Conservation (phyloP, 2,113 vertebrate species). For the Salminus brasiliensis region DNA sequence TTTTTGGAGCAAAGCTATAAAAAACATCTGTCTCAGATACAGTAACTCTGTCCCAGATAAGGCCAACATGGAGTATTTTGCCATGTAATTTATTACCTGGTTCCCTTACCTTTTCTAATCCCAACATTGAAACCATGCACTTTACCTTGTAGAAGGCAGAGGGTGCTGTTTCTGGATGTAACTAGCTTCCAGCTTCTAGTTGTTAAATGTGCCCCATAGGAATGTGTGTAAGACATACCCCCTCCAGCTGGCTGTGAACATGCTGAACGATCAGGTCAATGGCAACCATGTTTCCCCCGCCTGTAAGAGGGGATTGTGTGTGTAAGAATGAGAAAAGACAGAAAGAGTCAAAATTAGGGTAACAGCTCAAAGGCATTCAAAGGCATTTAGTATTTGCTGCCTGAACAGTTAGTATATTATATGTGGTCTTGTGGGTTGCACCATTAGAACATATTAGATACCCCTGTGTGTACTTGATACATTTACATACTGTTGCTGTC, state of each 20-base stretch:
- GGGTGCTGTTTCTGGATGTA: constrained; percentile 62
- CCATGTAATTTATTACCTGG: no score
- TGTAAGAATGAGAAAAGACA: not conserved
- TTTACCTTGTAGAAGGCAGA: constrained; percentile 51
- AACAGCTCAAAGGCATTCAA: not conserved
- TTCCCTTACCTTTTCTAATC: no score
- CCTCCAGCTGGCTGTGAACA: constrained; percentile 96
- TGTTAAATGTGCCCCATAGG: not conserved
- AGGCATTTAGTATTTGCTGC: not conserved
- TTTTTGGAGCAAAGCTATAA: no score
- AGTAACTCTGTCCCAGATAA: no score
- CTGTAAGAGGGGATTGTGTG: constrained; percentile 64
- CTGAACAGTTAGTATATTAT: no score
- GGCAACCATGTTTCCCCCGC: constrained; percentile 93
- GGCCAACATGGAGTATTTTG: no score
- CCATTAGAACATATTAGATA: no score
- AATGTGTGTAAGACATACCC: constrained; percentile 73
- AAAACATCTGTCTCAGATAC: no score
- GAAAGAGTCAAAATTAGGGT: not conserved
- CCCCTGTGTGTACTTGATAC: no score
- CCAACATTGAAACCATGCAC: no score
- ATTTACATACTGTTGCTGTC: not conserved
- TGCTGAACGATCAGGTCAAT: constrained; percentile 97
- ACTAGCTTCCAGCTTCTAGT: not conserved
- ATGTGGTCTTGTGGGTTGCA: no score